Evolutionary conservation across 2,113 vertebrate genomes (phyloP).

Genomic region (Coptodon bakossiorum): DNA sequence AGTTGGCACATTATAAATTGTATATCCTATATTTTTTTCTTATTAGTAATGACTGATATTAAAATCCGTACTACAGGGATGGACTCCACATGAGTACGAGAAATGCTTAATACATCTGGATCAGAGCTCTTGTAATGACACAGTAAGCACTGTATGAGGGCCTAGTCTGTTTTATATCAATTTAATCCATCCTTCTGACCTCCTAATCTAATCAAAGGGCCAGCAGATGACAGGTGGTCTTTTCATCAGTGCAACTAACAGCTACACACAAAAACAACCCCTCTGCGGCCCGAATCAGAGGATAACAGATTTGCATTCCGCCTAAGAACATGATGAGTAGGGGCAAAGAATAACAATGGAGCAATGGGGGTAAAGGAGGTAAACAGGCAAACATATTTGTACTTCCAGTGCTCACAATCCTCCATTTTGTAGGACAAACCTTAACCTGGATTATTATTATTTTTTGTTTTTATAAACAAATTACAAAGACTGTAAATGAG

Average conservation of each 20-base stretch:
- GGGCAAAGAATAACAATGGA: conserved; percentile 37
- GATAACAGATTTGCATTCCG: conserved; percentile 47
- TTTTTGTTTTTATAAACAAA: not conserved
- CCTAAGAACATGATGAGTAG: conserved; percentile 33
- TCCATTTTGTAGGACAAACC: not conserved
- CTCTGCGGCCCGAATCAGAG: not conserved
- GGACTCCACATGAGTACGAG: not conserved
- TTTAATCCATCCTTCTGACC: conserved; percentile 43
- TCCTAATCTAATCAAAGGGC: conserved; percentile 59
- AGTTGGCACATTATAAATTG: not conserved
- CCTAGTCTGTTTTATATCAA: conserved; percentile 34
- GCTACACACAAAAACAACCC: conserved; percentile 46
- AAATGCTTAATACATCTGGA: not conserved
- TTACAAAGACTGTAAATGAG: not conserved
- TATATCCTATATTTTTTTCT: not conserved
- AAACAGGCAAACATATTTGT: conserved; percentile 1
- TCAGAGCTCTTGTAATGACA: conserved; percentile 18
- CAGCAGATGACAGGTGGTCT: conserved; percentile 62
- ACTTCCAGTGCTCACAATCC: not conserved
- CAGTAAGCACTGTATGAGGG: conserved; percentile 5
- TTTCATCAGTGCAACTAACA: conserved; percentile 55
- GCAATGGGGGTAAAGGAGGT: conserved; percentile 5
- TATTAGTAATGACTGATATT: not conserved
- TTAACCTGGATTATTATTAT: not conserved
- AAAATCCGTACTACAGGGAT: not conserved